Evolutionary conservation across 1,140 invertebrate genomes (phyloP), one percentile per base, ranked within the genome.

Genomic region (Bombus confusus): DNA sequence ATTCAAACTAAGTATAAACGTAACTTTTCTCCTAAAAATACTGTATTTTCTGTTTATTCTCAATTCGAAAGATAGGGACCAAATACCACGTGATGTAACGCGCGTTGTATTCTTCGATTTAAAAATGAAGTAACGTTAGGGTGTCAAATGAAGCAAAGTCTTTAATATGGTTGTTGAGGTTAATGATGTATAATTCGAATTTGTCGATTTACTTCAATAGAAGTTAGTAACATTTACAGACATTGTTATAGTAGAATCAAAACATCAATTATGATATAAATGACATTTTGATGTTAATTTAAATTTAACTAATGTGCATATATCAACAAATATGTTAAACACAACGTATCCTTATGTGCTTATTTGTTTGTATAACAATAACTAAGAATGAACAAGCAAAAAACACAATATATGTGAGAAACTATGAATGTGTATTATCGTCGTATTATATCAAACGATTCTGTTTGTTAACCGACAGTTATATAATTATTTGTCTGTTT

Each of bases 361-460:
- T 62, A 52, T 28, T 80, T 39, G 9, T 10, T 34, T 5, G 15
- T n/a, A 28, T 28, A 28, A 31, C 15, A 25, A 59, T 25, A 72
- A 39, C 28, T 41, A 13, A 71, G 4, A 28, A 31, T 43, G 22
- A 73, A 28, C 8, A 72, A 31, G 25, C 41, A 52, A 52, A 52
- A 52, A 22, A 22, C 6, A 31, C 15, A 31, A 37, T 15, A 34
- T 31, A 15, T 39, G 15, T 34, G 28, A 43, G 25, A 62, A 31
- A 43, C 12, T 37, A n/a, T 28, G 15, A 37, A 43, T 18, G 9
- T 9, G 25, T 6, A 57, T 69, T 59, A 59, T 84, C 13, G 43
- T 69, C 34, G 34, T 75, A 74, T 85, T 78, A 85, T 76, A 47
- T 41, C 37, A 43, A 47, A 80, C 25, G 52, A 87, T 85, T 77